Evolutionary conservation across 2,113 vertebrate genomes (phyloP).

Genomic region (Amazona guildingii): DNA sequence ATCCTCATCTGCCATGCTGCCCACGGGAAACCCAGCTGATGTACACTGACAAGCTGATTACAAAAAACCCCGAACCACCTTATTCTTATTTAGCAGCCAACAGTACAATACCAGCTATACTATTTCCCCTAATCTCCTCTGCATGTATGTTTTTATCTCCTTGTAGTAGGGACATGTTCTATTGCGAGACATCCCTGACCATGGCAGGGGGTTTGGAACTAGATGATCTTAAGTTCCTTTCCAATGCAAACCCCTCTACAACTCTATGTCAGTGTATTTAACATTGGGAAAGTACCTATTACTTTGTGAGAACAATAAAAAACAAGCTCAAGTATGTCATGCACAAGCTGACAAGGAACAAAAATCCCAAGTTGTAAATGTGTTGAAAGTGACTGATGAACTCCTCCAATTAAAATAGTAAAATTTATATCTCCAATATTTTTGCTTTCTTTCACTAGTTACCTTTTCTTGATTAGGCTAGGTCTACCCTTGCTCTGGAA

Average conservation of each 20-base stretch:
- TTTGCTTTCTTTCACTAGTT: background rate
- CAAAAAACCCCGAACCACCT: background rate
- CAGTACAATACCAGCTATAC: background rate
- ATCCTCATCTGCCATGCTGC: background rate
- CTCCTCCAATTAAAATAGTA: background rate
- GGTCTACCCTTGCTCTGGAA: background rate
- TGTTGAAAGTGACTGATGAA: background rate
- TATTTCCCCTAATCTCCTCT: background rate
- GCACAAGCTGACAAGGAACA: background rate
- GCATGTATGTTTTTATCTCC: background rate
- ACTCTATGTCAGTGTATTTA: background rate
- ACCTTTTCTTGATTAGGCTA: background rate
- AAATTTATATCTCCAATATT: background rate
- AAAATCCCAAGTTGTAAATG: background rate
- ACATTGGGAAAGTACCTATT: background rate
- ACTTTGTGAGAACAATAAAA: background rate
- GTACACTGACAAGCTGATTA: slow-evolving; percentile 57
- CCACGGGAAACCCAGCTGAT: slow-evolving; percentile 37
- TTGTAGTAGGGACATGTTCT: background rate
- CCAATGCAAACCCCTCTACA: background rate
- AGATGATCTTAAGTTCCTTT: background rate
- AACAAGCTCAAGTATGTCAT: background rate
- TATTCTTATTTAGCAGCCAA: slow-evolving; percentile 43
- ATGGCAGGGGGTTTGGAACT: background rate
- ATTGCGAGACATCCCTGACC: background rate